Evolutionary conservation across 92 coral and sea anemone species (phyloP).

Genomic region (Heteractis magnifica): DNA sequence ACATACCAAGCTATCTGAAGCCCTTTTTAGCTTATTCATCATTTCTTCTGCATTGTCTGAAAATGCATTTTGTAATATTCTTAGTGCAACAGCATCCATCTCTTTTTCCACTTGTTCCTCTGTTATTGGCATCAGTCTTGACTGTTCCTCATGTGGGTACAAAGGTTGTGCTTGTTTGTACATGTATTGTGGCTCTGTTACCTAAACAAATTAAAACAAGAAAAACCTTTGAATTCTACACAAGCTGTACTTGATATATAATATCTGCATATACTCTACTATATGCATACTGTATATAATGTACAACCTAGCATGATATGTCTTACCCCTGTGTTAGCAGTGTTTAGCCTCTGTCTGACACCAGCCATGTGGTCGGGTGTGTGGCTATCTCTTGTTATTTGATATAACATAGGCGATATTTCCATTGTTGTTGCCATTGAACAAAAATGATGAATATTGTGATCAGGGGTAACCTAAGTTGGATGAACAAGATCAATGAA

Average conservation of each 20-base stretch:
- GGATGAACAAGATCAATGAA: too few species aligned
- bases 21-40: constrained; percentile 70
- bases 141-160: background rate
- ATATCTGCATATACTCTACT: background rate
- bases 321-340: background rate
- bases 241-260: background rate
- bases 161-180: background rate
- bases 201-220: background rate
- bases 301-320: background rate
- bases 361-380: constrained; percentile 65
- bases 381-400: constrained; percentile 80
- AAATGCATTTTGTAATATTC: constrained; percentile 69
- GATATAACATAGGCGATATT: constrained; percentile 72
- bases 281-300: background rate
- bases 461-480: constrained; percentile 38
- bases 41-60: constrained; percentile 65
- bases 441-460: constrained; percentile 93
- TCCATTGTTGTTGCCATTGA: constrained; percentile 77
- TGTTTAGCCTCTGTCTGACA: constrained; percentile 39
- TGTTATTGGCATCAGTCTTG: background rate
- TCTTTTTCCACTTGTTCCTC: background rate
- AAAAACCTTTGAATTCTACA: background rate
- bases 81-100: constrained; percentile 52
- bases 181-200: background rate
- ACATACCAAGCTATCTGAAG: constrained; percentile 76